phyloP scores from a whole-genome alignment of 2,797 vertebrate species.

The Lacerta agilis region DNA sequence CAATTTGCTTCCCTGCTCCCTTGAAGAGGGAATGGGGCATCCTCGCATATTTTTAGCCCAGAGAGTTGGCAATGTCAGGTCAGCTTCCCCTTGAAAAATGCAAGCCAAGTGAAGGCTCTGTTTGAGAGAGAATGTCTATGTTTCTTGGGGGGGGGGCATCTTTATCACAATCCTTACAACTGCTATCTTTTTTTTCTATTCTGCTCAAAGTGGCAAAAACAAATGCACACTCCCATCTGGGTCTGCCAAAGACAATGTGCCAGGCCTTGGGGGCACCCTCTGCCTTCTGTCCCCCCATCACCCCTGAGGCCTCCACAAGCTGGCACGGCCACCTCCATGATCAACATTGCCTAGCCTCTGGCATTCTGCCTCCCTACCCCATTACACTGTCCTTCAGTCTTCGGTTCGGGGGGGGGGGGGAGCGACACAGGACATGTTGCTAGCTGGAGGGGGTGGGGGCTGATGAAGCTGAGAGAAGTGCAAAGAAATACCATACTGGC shows the following conservation, averaged over 20 bases:
- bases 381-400: not conserved
- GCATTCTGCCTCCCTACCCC: not conserved
- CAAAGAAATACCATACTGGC: too few species aligned
- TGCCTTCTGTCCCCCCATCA: not conserved
- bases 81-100: not conserved
- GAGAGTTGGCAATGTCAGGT: too few species aligned
- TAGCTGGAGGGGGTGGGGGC: not conserved
- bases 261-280: not conserved
- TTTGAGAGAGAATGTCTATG: too few species aligned
- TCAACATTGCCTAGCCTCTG: not conserved
- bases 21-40: not conserved
- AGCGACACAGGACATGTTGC: too few species aligned
- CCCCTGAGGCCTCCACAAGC: not conserved
- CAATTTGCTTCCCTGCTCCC: too few species aligned
- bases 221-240: not conserved
- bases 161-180: not conserved
- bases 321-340: not conserved
- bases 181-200: not conserved
- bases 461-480: too few species aligned
- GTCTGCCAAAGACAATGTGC: not conserved
- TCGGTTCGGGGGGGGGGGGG: not conserved
- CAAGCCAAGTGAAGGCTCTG: not conserved
- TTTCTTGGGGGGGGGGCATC: not conserved
- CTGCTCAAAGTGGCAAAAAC: not conserved
- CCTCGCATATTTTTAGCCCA: not conserved